These are phyloP conservation scores for Agelastica alni DNA, from an alignment of 2,888 invertebrate genomes.

Conservation along the genomic window DNA sequence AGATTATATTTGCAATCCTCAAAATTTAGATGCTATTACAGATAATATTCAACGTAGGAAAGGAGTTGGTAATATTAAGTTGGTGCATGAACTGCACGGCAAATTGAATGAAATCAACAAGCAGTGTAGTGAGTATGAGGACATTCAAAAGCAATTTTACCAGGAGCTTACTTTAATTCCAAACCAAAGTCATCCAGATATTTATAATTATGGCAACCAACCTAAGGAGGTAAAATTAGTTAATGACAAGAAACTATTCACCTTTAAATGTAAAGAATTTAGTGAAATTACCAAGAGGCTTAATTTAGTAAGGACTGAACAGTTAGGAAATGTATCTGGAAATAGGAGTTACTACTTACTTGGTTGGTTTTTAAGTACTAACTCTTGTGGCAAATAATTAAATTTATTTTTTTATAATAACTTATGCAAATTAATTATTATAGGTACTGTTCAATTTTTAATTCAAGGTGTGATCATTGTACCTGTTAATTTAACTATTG, in stretches of 20 bases:
- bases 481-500: no score
- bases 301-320: slow-evolving; percentile 70
- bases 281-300: slow-evolving; percentile 67
- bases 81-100: slow-evolving; percentile 59
- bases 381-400: no score
- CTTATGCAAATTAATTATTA: no score
- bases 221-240: slow-evolving; percentile 63
- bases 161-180: slow-evolving; percentile 72
- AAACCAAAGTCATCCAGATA: slow-evolving; percentile 73
- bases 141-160: slow-evolving; percentile 54
- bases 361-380: no score
- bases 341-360: slow-evolving; percentile 82
- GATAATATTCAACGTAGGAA: slow-evolving; percentile 69
- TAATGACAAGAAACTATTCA: slow-evolving; percentile 60
- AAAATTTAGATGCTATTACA: slow-evolving; percentile 64
- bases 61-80: slow-evolving; percentile 68
- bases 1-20: slow-evolving; percentile 65
- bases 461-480: no score
- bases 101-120: slow-evolving; percentile 47
- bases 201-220: slow-evolving; percentile 63
- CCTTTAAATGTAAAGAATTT: slow-evolving; percentile 63
- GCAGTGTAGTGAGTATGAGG: slow-evolving; percentile 38
- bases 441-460: no score
- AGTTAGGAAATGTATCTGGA: slow-evolving; percentile 76
- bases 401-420: no score